A percentile compares a stretch with the other conserved stretches of the same genome.
Conservation (phyloP, 2,113 vertebrate species). For the Polypterus senegalus region DNA sequence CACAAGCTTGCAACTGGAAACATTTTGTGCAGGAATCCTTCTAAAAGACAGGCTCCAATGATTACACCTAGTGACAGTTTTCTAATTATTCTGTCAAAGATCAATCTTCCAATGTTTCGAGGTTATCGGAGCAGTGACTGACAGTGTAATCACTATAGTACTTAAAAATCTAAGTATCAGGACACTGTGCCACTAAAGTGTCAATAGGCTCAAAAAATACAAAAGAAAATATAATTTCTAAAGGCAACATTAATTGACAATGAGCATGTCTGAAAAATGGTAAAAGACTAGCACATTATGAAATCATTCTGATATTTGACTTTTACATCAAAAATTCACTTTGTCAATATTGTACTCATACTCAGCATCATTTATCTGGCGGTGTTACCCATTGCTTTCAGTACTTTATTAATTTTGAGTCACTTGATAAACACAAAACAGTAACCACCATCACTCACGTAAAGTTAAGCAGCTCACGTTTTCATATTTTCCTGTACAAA, state of each 20-base stretch:
- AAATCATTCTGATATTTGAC: too few species aligned
- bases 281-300: neutral
- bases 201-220: slow-evolving; percentile 22
- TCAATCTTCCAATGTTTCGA: slow-evolving; percentile 78
- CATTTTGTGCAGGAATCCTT: slow-evolving; percentile 42
- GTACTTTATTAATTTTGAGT: too few species aligned
- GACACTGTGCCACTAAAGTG: slow-evolving; percentile 17
- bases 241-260: slow-evolving; percentile 14
- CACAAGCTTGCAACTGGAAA: slow-evolving; percentile 45
- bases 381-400: too few species aligned
- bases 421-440: too few species aligned
- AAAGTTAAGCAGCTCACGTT: too few species aligned
- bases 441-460: too few species aligned
- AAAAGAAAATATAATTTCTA: slow-evolving; percentile 15
- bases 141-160: slow-evolving; percentile 84
- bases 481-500: too few species aligned
- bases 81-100: slow-evolving; percentile 99
- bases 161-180: slow-evolving; percentile 40
- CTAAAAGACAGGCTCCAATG: slow-evolving; percentile 63
- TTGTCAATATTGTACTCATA: too few species aligned
- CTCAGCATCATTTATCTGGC: too few species aligned
- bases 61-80: slow-evolving; percentile 89
- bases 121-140: slow-evolving; percentile 69
- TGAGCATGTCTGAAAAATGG: slow-evolving; percentile 12
- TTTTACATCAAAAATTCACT: too few species aligned